These are phyloP conservation scores for Chrysomallon squamiferum DNA, from an alignment of 1,140 invertebrate species.

Conservation along the genomic window DNA sequence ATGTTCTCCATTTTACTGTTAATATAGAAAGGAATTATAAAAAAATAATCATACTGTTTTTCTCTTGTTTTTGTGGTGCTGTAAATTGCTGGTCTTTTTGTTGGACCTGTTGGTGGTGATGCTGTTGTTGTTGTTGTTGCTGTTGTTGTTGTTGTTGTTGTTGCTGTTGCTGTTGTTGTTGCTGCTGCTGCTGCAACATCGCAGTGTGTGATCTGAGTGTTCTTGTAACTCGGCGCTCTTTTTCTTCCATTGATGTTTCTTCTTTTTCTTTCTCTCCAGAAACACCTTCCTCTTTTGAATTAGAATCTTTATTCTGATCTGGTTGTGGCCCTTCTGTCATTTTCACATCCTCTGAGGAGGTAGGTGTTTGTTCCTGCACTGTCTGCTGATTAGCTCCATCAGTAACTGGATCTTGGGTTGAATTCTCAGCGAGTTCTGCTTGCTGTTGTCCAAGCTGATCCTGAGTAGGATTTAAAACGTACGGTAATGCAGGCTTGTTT, in stretches of 20 bases:
- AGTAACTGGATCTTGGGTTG: background rate
- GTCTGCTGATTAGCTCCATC: conserved; percentile 23
- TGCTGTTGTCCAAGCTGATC: conserved; percentile 17
- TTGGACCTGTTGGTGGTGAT: conserved; percentile 10
- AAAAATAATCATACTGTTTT: conserved; percentile 25
- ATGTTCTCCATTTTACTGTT: too few relatives aligned
- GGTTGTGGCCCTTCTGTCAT: conserved; percentile 8
- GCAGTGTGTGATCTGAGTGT: conserved; percentile 55
- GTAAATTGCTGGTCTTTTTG: conserved; percentile 8
- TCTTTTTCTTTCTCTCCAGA: conserved; percentile 60
- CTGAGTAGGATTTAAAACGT: conserved; percentile 54
- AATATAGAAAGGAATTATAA: too few relatives aligned
- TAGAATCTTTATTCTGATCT: conserved; percentile 12
- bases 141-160: conserved; percentile 33
- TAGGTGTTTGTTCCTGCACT: conserved; percentile 21
- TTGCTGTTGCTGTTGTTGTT: conserved; percentile 23
- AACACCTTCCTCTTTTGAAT: conserved; percentile 33
- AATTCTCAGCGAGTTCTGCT: conserved; percentile 1
- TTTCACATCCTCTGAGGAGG: background rate
- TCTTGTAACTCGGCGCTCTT: conserved; percentile 37
- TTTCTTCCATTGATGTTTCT: conserved; percentile 35
- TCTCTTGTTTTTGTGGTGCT: conserved; percentile 20
- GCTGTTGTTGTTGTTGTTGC: conserved; percentile 14
- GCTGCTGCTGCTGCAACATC: conserved; percentile 37
- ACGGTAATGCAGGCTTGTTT: conserved; percentile 48